A percentile compares a stretch with the other conserved stretches of the same genome.
These are phyloP conservation scores for Australoheros facetus DNA, from an alignment of 2,797 vertebrate genomes.

Conservation along the genomic window DNA sequence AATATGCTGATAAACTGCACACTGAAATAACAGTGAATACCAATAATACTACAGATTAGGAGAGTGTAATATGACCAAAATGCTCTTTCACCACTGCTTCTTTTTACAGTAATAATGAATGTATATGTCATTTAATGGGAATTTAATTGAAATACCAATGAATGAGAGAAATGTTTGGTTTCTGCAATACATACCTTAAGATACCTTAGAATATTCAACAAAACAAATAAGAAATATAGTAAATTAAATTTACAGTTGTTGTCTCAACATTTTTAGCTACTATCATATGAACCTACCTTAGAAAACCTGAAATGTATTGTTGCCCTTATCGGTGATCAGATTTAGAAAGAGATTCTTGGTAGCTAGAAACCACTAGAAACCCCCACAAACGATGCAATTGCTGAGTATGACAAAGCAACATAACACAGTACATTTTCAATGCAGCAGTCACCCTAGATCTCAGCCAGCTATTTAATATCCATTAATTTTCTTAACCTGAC, in stretches of 20 bases:
- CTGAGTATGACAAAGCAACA: not conserved
- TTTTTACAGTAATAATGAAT: not conserved
- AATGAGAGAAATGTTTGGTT: not conserved
- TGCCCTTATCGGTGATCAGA: not conserved
- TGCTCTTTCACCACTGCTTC: not conserved
- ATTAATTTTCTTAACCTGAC: too few relatives aligned
- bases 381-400: not conserved
- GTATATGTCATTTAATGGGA: not conserved
- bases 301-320: not conserved
- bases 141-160: not conserved
- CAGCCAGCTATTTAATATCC: too few relatives aligned
- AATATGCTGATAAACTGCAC: not conserved
- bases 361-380: not conserved
- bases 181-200: not conserved
- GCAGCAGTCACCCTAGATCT: too few relatives aligned
- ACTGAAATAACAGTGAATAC: not conserved
- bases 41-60: not conserved
- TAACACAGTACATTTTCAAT: not conserved
- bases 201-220: not conserved
- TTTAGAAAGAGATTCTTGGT: not conserved
- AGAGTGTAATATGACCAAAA: not conserved
- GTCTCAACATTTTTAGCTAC: not conserved
- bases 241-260: not conserved
- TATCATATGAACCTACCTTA: not conserved
- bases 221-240: not conserved